Percentiles rank a stretch among this genome's conserved stretches.
These are phyloP conservation scores for Naso thynnoides DNA, from an alignment of 2,797 vertebrate genomes.

Conservation along the genomic window DNA sequence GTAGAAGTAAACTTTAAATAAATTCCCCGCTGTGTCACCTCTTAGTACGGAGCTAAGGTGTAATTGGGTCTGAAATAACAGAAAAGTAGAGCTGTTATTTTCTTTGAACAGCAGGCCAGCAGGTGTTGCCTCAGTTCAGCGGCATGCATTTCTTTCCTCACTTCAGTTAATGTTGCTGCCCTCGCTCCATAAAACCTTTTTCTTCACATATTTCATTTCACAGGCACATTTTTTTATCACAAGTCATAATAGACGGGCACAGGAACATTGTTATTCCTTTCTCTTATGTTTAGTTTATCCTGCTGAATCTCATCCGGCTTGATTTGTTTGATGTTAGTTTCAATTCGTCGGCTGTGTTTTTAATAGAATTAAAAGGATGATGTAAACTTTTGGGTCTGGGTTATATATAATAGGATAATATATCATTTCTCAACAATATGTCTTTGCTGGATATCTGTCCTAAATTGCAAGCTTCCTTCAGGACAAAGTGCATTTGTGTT, in stretches of 20 bases:
- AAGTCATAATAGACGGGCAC: neutral
- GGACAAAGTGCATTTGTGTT: too few relatives aligned
- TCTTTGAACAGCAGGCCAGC: constrained; percentile 20
- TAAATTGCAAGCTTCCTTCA: neutral
- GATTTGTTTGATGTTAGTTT: constrained; percentile 10
- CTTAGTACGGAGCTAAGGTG: constrained; percentile 10
- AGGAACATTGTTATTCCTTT: neutral
- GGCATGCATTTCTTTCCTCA: neutral
- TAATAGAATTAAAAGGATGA: neutral
- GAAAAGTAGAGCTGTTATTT: neutral
- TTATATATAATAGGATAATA: neutral
- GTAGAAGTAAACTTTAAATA: constrained; percentile 25
- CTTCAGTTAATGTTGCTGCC: constrained; percentile 4
- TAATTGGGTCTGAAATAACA: constrained; percentile 46
- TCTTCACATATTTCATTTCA: constrained; percentile 20
- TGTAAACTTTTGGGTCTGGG: constrained; percentile 1
- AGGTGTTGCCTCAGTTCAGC: constrained; percentile 1
- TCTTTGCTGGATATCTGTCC: neutral
- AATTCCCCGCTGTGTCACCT: constrained; percentile 5
- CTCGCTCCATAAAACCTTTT: neutral
- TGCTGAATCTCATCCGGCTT: too few relatives aligned
- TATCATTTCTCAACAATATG: neutral
- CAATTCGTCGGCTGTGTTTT: neutral
- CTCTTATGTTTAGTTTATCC: neutral
- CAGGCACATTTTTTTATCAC: constrained; percentile 27